Evolutionary conservation across 2,888 invertebrate genomes (phyloP), one percentile per base, ranked within the genome.

Genomic region (Stenodera caucasica): DNA sequence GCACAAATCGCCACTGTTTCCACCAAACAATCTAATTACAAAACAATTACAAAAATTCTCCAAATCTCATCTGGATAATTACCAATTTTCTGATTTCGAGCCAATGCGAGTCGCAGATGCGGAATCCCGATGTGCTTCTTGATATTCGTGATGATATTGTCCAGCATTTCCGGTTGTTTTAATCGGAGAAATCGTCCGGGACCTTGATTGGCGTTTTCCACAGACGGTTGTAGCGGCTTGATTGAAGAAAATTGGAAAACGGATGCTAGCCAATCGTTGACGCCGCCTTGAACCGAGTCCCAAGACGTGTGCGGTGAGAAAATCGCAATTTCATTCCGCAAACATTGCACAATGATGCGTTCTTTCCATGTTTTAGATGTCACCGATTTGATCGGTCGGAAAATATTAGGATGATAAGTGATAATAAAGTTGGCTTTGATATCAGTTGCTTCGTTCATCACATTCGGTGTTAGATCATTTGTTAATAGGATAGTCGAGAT

Each of bases 391-490:
- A 98, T 71, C 6, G 94, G 88, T 12, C 85, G 82, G 80, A 98
- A 98, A 77, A 98, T 92, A 15, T 95, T 95, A n/a, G 98, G 98
- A 83, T 98, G 98, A 79, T 98, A 98, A 0, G 95, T 90, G 58
- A 98, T 83, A 58, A 98, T 94, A 80, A 97, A 81, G 77, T 94
- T 88, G 55, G 86, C 86, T 14, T 86, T 83, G 55, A 84, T 78
- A 1, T 82, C 78, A 3, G 91, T 75, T 0, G 96, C 94, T 82
- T 96, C 97, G 21, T 88, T 78, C 73, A 95, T 85, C 0, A 97
- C 96, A 65, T 86, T 86, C 79, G 94, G 91, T 0, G 96, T 97
- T 35, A 98, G 82, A 79, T 98, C 98, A 80, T 96, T 98, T 2
- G 97, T 97, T 35, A 98, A 81, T 58, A 98, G 76, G 55, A 96